Conservation (phyloP, 2,113 vertebrate species). For the Ailuropoda melanoleuca region DNA sequence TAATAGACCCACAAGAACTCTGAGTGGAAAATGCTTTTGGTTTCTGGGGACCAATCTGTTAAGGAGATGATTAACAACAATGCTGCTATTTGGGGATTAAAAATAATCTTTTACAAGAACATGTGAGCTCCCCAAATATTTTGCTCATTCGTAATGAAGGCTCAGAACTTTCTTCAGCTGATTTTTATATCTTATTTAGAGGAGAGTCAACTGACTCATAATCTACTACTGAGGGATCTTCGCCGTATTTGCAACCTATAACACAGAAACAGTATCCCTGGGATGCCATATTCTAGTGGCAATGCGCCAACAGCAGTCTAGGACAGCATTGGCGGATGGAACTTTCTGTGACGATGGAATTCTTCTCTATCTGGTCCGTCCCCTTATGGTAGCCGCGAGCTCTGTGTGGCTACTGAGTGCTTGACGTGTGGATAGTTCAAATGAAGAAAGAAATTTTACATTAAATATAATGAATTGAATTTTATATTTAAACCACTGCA, state of each 20-base stretch:
- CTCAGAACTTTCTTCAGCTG: not conserved
- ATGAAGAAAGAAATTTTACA: not conserved
- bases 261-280: not conserved
- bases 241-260: not conserved
- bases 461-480: not conserved
- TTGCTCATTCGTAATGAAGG: not conserved
- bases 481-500: not conserved
- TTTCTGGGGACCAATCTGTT: slow-evolving; percentile 37
- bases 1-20: slow-evolving; percentile 50
- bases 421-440: not conserved
- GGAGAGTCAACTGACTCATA: not conserved
- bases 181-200: not conserved
- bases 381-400: not conserved
- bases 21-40: slow-evolving; percentile 62
- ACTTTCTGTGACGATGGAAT: not conserved
- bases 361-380: not conserved
- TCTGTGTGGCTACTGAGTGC: not conserved
- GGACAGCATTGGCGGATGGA: not conserved
- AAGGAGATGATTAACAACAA: not conserved
- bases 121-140: not conserved
- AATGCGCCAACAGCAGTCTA: not conserved
- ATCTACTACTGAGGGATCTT: not conserved
- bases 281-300: not conserved
- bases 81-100: not conserved
- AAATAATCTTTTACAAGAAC: not conserved